A percentile compares a stretch with the other conserved stretches of the same genome.
Conservation (phyloP, 2,797 vertebrate genomes). For the Sebastes vulpes region DNA sequence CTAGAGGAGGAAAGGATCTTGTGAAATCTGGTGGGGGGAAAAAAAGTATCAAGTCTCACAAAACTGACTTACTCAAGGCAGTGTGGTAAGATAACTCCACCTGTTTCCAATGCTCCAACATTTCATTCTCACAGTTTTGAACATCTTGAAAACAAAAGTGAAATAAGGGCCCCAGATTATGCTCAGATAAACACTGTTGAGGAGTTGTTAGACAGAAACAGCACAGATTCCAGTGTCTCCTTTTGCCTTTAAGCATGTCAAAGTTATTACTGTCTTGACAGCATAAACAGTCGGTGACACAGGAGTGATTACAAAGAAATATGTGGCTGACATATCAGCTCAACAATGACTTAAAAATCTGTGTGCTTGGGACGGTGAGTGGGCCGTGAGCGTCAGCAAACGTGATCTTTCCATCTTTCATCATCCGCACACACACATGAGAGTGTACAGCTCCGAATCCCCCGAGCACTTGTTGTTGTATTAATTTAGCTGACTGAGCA, state of each 20-base stretch:
- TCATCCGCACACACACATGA: slow-evolving; percentile 18
- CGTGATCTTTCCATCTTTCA: slow-evolving; percentile 68
- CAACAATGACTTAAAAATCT: slow-evolving; percentile 3
- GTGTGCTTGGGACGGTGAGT: neutral
- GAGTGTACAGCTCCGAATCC: slow-evolving; percentile 24
- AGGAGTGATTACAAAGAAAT: slow-evolving; percentile 9
- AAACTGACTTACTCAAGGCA: slow-evolving; percentile 35
- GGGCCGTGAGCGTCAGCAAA: slow-evolving; percentile 10
- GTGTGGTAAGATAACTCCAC: slow-evolving; percentile 52
- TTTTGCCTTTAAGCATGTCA: neutral
- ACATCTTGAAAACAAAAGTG: slow-evolving; percentile 39
- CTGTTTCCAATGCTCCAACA: slow-evolving; percentile 44
- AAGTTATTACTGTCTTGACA: neutral
- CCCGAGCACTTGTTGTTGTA: slow-evolving; percentile 60
- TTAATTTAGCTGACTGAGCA: slow-evolving; percentile 67
- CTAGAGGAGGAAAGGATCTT: slow-evolving; percentile 32
- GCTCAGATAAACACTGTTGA: slow-evolving; percentile 20
- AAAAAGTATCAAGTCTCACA: slow-evolving; percentile 35
- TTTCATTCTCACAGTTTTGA: neutral
- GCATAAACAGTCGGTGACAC: neutral
- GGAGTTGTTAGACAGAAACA: slow-evolving; percentile 24
- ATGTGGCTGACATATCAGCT: neutral
- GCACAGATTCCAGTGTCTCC: slow-evolving; percentile 3
- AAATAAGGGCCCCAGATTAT: slow-evolving; percentile 14
- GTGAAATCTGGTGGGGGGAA: slow-evolving; percentile 30